Base-by-base conservation (phyloP, 2,888 invertebrate genomes). In the Hyalella azteca region DNA sequence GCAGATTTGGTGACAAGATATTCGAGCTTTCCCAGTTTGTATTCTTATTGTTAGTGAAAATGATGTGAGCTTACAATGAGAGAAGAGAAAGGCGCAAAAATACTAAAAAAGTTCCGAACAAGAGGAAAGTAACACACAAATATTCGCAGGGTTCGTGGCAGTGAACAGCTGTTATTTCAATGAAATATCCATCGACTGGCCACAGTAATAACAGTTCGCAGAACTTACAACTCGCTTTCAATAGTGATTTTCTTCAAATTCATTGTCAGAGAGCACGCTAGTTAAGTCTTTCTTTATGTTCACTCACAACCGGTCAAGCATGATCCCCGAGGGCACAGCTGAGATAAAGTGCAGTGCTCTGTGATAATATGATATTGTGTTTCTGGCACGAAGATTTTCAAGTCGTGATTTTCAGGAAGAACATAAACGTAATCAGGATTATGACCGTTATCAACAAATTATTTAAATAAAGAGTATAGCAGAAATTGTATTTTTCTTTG, bases 141-240 rank as follows among this genome's bases (percentile, higher is more conserved):
- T 66, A 66, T 66, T 66, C 36, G 66, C 32, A 36, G 22, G 36
- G 66, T 36, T 66, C 66, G 66, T 66, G 66, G 66, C 66, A 66
- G 66, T 66, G 66, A 66, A 66, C 66, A 66, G 66, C 66, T 66
- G 66, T 66, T 66, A 66, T 66, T 66, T 66, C 66, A 66, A 66
- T 32, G 66, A 66, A 66, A 66, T 66, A 66, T 66, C 66, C 66
- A 66, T 66, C 29, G 66, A 66, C 66, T 66, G 66, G 66, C 66
- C 66, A 66, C 66, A 66, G 66, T 32, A 36, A 66, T 66, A 66
- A 66, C 66, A 66, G 66, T 66, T 66, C 66, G 66, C 66, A 66
- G 66, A 66, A 66, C 66, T 66, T 66, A 66, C 66, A 36, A 66
- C 66, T 66, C 36, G 39, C 29, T 36, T 66, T 32, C 36, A 66